phyloP scores from a whole-genome alignment of 2,888 invertebrate genomes.

The Eilema caniola region DNA sequence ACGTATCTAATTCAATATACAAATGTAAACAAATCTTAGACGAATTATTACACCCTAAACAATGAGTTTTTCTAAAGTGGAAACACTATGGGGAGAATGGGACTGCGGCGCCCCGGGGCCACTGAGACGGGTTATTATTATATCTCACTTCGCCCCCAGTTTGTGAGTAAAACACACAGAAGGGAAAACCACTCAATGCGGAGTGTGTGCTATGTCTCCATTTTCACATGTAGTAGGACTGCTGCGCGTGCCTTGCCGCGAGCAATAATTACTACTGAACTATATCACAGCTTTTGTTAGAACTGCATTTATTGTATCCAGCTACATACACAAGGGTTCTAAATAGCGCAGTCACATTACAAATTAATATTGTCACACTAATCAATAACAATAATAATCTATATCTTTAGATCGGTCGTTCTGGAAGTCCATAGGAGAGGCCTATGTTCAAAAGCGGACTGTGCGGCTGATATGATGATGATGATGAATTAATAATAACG shows the following conservation, averaged over 20 bases:
- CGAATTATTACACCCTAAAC: slow-evolving; percentile 51
- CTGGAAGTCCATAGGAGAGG: no score
- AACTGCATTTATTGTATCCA: neutral
- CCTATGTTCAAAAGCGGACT: no score
- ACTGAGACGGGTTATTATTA: slow-evolving; percentile 72
- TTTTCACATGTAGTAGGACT: slow-evolving; percentile 21
- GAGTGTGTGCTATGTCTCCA: slow-evolving; percentile 50
- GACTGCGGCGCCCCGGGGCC: slow-evolving; percentile 58
- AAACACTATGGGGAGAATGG: slow-evolving; percentile 45
- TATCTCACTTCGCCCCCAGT: slow-evolving; percentile 69
- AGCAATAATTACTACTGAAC: slow-evolving; percentile 9
- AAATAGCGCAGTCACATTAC: neutral
- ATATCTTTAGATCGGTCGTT: no score
- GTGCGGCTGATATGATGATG: no score
- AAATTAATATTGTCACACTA: neutral
- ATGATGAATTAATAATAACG: no score
- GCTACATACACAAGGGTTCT: neutral
- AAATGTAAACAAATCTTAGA: slow-evolving; percentile 49
- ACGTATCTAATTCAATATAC: slow-evolving; percentile 39
- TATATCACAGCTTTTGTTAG: neutral
- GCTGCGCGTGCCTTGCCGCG: slow-evolving; percentile 4
- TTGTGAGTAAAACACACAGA: slow-evolving; percentile 64
- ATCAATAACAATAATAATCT: neutral
- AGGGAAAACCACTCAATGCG: slow-evolving; percentile 73
- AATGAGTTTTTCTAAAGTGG: slow-evolving; percentile 50